Evolutionary conservation across 2,888 invertebrate genomes (phyloP).

Genomic region (Rotaria macrura): DNA sequence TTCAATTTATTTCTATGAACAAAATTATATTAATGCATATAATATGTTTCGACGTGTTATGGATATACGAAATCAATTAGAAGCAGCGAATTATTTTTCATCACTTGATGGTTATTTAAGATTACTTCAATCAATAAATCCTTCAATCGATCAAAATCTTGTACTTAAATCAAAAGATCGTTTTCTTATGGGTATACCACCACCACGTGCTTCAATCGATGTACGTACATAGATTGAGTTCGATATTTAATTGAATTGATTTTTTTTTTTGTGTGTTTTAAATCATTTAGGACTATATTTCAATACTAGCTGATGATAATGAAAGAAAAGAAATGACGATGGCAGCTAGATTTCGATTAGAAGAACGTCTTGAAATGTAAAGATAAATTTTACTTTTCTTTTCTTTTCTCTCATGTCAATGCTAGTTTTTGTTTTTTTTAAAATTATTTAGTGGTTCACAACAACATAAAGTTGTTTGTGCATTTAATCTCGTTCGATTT

Average conservation of each 20-base stretch:
- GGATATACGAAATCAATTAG: neutral
- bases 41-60: neutral
- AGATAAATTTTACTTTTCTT: no score
- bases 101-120: conserved; percentile 13
- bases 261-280: no score
- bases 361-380: neutral
- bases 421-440: neutral
- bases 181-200: neutral
- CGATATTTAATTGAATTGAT: no score
- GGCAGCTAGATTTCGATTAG: neutral
- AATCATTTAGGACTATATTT: neutral
- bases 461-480: conserved; percentile 5
- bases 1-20: conserved; percentile 16
- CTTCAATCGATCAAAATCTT: neutral
- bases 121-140: neutral
- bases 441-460: neutral
- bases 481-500: conserved; percentile 5
- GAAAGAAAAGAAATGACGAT: conserved; percentile 6
- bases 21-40: conserved; percentile 2
- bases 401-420: no score
- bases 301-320: neutral
- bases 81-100: neutral
- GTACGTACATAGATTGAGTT: neutral
- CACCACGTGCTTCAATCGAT: neutral
- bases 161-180: neutral